phyloP scores from a whole-genome alignment of 2,113 vertebrate genomes.

The zebrafish (Danio rerio) region GRCz12tu NC_133182.1:50313501-50314000 shows the following conservation, averaged over 20 bases:
- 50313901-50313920: constrained; percentile 47
- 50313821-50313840: constrained; percentile 42
- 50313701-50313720: constrained; percentile 13
- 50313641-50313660: constrained; percentile 3
- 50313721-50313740: not conserved
- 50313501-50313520: no score
- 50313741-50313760: constrained; percentile 31
- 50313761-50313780: constrained; percentile 35
- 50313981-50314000: constrained; percentile 46
- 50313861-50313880: constrained; percentile 33
- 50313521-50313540: no score
- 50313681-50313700: constrained; percentile 7
- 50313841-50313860: constrained; percentile 39
- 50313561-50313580: no score
- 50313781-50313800: constrained; percentile 30
- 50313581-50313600: no score
- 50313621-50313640: not conserved
- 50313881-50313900: constrained; percentile 43
- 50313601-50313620: no score
- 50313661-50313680: constrained; percentile 10
- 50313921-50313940: constrained; percentile 30
- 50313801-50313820: constrained; percentile 17
- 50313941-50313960: constrained; percentile 51
- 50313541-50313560: no score
- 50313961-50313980: constrained; percentile 57